These are phyloP conservation scores for Crambe crambe DNA, from an alignment of 37 sponge, comb jelly and placozoan genomes.

Conservation along the genomic window DNA sequence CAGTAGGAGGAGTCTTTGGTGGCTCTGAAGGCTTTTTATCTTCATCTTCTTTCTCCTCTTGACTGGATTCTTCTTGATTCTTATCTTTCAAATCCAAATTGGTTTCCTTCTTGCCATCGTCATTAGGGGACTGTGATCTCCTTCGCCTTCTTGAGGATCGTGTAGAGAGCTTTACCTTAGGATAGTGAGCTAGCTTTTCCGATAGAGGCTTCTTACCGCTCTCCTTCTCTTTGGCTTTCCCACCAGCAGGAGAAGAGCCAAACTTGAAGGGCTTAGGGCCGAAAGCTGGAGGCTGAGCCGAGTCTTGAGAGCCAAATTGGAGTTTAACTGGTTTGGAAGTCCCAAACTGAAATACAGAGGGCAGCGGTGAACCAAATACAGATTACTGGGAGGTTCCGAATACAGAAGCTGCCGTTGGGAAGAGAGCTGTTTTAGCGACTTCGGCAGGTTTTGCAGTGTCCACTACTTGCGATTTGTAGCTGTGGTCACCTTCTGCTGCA, in stretches of 20 bases:
- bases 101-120: neutral
- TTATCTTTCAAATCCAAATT: neutral
- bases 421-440: neutral
- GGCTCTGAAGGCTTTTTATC: neutral
- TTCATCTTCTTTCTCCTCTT: neutral
- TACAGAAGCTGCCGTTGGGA: slow-evolving; percentile 69
- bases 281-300: neutral
- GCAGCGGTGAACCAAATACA: slow-evolving; percentile 28
- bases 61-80: neutral
- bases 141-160: neutral
- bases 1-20: neutral
- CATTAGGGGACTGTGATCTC: neutral
- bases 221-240: too few relatives aligned
- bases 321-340: slow-evolving; percentile 15
- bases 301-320: slow-evolving; percentile 36
- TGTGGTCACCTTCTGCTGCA: slow-evolving; percentile 50
- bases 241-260: neutral
- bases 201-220: too few relatives aligned
- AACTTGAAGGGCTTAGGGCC: slow-evolving; percentile 41
- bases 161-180: too few relatives aligned
- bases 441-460: slow-evolving; percentile 2
- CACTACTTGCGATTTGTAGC: slow-evolving; percentile 32
- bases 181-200: too few relatives aligned
- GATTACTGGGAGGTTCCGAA: slow-evolving; percentile 65
- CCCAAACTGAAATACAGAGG: slow-evolving; percentile 32